These are phyloP conservation scores for Sigmodon hispidus DNA, from an alignment of 2,113 vertebrate species.

Conservation along the genomic window DNA sequence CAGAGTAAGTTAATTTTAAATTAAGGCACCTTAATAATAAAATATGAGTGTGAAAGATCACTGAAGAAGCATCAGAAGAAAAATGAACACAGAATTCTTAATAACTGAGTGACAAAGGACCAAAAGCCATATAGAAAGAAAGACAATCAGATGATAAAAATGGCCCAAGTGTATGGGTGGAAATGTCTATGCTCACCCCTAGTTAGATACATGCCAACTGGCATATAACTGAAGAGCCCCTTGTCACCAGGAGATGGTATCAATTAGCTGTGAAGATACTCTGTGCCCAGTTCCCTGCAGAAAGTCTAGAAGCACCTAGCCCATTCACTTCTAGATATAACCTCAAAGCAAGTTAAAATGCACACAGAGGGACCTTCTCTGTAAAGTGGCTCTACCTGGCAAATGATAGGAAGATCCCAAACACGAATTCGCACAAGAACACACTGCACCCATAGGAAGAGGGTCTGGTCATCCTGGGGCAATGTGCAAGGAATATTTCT, in stretches of 20 bases:
- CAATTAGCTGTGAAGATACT: background rate
- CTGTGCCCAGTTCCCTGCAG: too few relatives aligned
- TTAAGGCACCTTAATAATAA: background rate
- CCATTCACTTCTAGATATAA: too few relatives aligned
- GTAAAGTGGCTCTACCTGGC: background rate
- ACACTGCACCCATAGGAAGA: background rate
- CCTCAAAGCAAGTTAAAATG: background rate
- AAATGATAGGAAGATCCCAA: background rate
- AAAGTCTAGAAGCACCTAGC: background rate
- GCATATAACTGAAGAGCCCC: background rate
- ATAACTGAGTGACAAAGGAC: background rate
- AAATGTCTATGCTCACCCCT: background rate
- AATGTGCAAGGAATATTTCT: too few relatives aligned
- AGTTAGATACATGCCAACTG: too few relatives aligned
- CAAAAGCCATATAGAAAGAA: background rate
- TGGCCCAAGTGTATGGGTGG: background rate
- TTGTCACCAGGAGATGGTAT: background rate
- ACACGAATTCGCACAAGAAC: rapidly evolving
- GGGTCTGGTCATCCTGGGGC: too few relatives aligned
- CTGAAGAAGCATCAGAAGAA: background rate
- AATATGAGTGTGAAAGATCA: too few relatives aligned
- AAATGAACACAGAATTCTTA: background rate
- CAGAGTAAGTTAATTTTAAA: background rate
- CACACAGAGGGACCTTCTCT: background rate
- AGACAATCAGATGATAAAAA: background rate